Evolutionary conservation across 2,113 vertebrate species (phyloP).

Genomic region (Brachypteracias leptosomus): DNA sequence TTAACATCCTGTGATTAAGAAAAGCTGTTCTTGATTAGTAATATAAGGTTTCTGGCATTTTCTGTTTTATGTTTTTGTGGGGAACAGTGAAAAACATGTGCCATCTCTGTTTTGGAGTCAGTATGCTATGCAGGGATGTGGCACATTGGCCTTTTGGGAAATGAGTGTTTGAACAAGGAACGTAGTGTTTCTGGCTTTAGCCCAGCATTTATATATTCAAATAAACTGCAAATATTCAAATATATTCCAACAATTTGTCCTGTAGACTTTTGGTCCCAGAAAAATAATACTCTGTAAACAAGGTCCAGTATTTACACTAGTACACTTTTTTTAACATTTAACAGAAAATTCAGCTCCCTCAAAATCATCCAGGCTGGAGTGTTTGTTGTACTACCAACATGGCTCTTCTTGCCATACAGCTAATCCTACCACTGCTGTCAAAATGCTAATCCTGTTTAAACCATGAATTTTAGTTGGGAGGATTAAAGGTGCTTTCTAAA

Average conservation of each 20-base stretch:
- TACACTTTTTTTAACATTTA: not conserved
- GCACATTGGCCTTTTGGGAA: not conserved
- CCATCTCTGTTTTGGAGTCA: not conserved
- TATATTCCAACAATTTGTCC: not conserved
- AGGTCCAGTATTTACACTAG: not conserved
- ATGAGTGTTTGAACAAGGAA: not conserved
- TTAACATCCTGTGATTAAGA: not conserved
- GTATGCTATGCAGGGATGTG: not conserved
- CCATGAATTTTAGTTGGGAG: not conserved
- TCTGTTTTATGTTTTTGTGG: not conserved
- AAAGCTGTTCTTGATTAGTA: conserved; percentile 33
- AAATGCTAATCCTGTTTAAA: not conserved
- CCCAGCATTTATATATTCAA: not conserved
- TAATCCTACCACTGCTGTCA: not conserved
- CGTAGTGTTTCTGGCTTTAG: not conserved
- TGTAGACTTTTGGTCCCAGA: not conserved
- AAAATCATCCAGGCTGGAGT: not conserved
- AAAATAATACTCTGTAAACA: not conserved
- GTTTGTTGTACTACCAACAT: not conserved
- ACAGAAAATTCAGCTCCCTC: not conserved
- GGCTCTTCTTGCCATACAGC: not conserved
- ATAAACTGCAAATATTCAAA: not conserved
- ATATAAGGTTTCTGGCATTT: not conserved
- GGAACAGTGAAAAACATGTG: not conserved
- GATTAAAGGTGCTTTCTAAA: not conserved